Conservation (phyloP, 2,113 vertebrate genomes). For the Colinus virginianus region DNA sequence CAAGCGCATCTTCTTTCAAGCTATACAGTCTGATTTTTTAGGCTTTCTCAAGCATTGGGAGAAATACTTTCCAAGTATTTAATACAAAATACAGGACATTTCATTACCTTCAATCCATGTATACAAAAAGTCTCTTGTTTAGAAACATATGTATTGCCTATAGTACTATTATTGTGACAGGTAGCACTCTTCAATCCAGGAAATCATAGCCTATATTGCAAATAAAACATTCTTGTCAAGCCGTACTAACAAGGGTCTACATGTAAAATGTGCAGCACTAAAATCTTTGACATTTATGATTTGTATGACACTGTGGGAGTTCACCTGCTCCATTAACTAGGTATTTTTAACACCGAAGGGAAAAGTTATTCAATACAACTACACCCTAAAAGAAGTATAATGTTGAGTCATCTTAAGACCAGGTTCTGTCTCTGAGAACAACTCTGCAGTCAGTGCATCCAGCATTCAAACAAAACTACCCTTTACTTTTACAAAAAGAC, state of each 20-base stretch:
- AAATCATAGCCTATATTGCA: background rate
- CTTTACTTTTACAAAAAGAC: background rate
- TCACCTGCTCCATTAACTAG: background rate
- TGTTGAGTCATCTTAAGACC: background rate
- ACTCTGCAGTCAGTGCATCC: background rate
- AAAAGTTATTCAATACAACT: background rate
- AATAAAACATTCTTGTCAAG: constrained; percentile 15
- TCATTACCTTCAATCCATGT: background rate
- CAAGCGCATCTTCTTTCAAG: background rate
- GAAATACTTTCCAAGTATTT: background rate
- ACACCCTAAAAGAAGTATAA: background rate
- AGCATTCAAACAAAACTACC: background rate
- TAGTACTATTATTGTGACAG: background rate
- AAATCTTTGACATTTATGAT: constrained; percentile 58
- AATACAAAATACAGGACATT: background rate
- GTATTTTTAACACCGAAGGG: background rate
- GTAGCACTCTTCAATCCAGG: background rate
- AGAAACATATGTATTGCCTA: background rate
- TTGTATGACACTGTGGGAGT: constrained; percentile 26
- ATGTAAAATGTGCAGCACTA: background rate
- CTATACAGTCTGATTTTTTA: background rate
- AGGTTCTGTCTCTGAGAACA: background rate
- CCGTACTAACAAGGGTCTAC: background rate
- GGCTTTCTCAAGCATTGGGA: background rate
- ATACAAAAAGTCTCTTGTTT: background rate